A percentile compares a stretch with the other conserved stretches of the same genome.
Conservation (phyloP, 53 echinoderm and acorn worm genomes). For the Actinopyga echinites region DNA sequence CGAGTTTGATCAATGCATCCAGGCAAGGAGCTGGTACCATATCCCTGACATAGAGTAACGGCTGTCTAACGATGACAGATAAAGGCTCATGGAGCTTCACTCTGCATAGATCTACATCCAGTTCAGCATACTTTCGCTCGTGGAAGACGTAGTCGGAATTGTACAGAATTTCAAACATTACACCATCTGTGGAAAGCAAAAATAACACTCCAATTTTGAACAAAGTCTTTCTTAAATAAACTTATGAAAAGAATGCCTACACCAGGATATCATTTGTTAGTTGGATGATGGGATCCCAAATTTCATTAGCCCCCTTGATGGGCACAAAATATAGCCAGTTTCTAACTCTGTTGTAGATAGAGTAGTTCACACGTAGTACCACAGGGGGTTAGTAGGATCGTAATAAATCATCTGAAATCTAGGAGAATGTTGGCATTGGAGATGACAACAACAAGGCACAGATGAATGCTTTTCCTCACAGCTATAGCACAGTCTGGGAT, state of each 20-base stretch:
- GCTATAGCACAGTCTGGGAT: too few relatives aligned
- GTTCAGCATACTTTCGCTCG: conserved; percentile 81
- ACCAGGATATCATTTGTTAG: too few relatives aligned
- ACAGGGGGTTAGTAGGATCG: too few relatives aligned
- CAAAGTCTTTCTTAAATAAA: neutral
- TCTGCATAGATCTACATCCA: conserved; percentile 92
- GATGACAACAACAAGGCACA: too few relatives aligned
- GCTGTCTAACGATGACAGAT: conserved; percentile 87
- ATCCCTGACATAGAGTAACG: conserved; percentile 91
- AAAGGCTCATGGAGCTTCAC: conserved; percentile 93
- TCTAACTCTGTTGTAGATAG: too few relatives aligned
- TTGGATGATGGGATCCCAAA: too few relatives aligned
- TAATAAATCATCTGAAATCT: too few relatives aligned
- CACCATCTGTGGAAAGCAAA: conserved; percentile 63
- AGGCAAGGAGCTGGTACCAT: conserved; percentile 94
- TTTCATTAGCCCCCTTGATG: too few relatives aligned
- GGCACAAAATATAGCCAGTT: too few relatives aligned
- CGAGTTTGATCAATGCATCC: conserved; percentile 87
- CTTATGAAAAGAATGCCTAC: neutral
- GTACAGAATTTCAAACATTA: conserved; percentile 85
- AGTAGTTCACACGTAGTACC: too few relatives aligned
- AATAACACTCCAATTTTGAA: neutral
- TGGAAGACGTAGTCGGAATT: conserved; percentile 94
- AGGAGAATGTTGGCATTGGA: too few relatives aligned
- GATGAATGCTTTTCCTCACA: too few relatives aligned